Percentiles rank a stretch among this genome's conserved stretches.
Evolutionary conservation across 2,888 invertebrate species (phyloP).

Genomic region (Emmelina monodactyla): DNA sequence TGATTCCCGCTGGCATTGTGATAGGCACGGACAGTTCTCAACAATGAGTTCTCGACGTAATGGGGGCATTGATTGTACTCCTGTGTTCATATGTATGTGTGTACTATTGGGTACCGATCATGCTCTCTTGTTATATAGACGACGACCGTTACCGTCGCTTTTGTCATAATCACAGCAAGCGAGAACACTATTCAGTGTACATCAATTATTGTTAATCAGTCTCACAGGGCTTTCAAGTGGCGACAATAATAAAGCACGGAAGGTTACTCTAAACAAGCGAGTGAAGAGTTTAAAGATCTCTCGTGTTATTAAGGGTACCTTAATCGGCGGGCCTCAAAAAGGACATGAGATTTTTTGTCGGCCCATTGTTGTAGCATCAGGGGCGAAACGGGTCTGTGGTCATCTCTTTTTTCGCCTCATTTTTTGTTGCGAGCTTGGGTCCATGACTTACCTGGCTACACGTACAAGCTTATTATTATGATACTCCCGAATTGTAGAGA

Average conservation of each 20-base stretch:
- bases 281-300: no score
- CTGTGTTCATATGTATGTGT: constrained; percentile 30
- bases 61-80: constrained; percentile 57
- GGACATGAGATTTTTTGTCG: no score
- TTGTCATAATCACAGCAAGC: background rate
- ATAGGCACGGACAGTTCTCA: constrained; percentile 51
- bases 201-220: no score
- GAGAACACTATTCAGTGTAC: background rate
- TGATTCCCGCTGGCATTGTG: constrained; percentile 46
- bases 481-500: background rate
- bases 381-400: background rate
- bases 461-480: background rate
- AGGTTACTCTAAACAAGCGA: no score
- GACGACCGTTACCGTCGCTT: background rate
- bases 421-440: background rate
- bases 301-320: no score
- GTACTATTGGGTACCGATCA: constrained; percentile 28
- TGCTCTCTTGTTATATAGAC: constrained; percentile 24
- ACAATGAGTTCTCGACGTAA: constrained; percentile 57
- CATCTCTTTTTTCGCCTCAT: background rate
- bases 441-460: background rate
- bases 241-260: no score
- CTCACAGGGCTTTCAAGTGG: no score
- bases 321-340: no score
- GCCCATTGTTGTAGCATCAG: no score